Evolutionary conservation across 2,113 vertebrate genomes (phyloP).

Genomic region (Hyperoodon ampullatus): DNA sequence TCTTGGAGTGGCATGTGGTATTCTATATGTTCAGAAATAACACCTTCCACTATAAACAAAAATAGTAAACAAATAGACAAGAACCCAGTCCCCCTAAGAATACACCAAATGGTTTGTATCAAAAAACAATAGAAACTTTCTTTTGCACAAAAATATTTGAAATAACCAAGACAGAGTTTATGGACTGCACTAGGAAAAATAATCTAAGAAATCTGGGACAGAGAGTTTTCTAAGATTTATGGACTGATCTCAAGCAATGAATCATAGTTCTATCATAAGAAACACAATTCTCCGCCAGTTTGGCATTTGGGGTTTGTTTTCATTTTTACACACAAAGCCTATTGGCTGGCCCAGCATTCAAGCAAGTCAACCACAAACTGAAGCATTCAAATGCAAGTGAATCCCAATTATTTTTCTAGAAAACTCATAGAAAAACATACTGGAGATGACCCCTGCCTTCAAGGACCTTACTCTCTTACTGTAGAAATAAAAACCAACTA

Average conservation of each 20-base stretch:
- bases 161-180: background rate
- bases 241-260: background rate
- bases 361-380: background rate
- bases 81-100: rapidly evolving
- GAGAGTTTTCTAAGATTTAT: background rate
- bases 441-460: background rate
- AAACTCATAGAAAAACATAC: background rate
- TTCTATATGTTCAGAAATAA: background rate
- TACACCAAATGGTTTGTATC: background rate
- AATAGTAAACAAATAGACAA: background rate
- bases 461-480: background rate
- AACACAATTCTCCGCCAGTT: background rate
- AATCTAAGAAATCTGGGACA: background rate
- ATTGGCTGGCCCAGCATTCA: background rate
- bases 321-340: background rate
- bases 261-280: background rate
- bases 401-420: background rate
- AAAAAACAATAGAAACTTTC: background rate
- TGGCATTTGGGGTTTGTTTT: slow-evolving; percentile 52
- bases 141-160: background rate
- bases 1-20: background rate
- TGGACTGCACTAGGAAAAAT: background rate
- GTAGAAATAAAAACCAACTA: background rate
- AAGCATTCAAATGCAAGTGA: background rate
- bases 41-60: background rate